Base-by-base conservation (phyloP, 2,888 invertebrate species). In the Emmelina monodactyla region DNA sequence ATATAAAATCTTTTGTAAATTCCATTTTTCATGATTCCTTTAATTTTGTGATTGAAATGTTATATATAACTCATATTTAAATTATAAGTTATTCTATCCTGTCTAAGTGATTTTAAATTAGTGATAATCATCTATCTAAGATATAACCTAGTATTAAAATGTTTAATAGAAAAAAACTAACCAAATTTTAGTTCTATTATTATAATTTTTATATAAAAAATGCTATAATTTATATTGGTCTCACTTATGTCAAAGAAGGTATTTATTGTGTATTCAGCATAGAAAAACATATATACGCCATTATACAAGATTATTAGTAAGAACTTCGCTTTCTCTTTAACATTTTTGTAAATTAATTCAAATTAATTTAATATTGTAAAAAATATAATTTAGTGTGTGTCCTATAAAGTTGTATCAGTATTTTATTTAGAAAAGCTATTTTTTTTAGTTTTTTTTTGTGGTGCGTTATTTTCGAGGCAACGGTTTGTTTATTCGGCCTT, bases 191-290 rank as follows among this genome's bases (percentile, higher is more conserved):
- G 69, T 63, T 65, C 55, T 58, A 53, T 55, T 53, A 53, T 35
- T 31, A 14, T 37, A 22, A 29, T 33, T 39, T 15, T 15, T 32
- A 22, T 28, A 37, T 25, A 44, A 43, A 39, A 41, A 55, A 50
- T 58, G 51, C 55, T 55, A 47, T 56, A 53, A 47, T 55, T 57
- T 56, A 47, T 67, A 67, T 72, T 76, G 78, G 78, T 78, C 78
- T 78, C 78, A 78, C 46, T 57, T 59, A 68, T 70, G 69, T 71
- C 75, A 75, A 76, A 76, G 75, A 73, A 55, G 54, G 53, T 64
- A 63, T 59, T 63, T 62, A 62, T 62, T 50, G 47, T 42, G 37
- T 36, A 35, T 42, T 28, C 39, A 29, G 42, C 47, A 41, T 40
- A 49, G 44, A 15, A 28, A 25, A 25, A 7, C 25, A 25, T 25